Base-by-base conservation (phyloP, 2,888 invertebrate species). In the Hypercompe scribonia region DNA sequence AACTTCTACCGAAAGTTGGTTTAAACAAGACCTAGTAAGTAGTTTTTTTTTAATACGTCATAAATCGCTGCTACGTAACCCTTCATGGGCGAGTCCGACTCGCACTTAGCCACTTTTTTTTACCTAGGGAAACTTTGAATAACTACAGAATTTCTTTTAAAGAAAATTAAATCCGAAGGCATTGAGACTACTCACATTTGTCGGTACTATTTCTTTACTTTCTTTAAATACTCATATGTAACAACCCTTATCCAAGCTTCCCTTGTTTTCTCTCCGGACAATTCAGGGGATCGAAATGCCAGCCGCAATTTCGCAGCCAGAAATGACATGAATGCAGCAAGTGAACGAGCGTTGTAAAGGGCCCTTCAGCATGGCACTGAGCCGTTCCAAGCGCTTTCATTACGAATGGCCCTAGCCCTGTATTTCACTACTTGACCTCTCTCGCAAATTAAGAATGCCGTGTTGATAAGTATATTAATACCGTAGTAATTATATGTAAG, bases 381-480 rank as follows among this genome's bases (percentile, higher is more conserved):
- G 75, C 79, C 77, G 78, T 77, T 85, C 80, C 81, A 80, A 78
- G 78, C 78, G 80, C 78, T 82, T 87, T 86, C 82, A 82, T 81
- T 86, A 75, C 79, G 78, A 82, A 81, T 81, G 77, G 79, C 77
- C 81, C 81, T 83, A 58, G 72, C 31, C 79, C 78, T 78, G 77
- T 82, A 77, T 83, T 81, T 74, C 69, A 76, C 74, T 78, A 73
- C 84, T 88, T 87, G 87, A 88, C 89, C 89, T 78, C 82, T 76
- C 78, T 74, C 71, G 77, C 74, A 86, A 88, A 88, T 89, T 85
- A 88, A 87, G 80, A 85, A 84, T 74, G 80, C 71, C 68, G 72
- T 69, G 36, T 63, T 58, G 66, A 75, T 81, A 65, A 74, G 50
- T 68, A 76, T 50, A 50, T 69, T 81, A 73, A 66, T 73, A 71